These are phyloP conservation scores for Drosophila biarmipes DNA, from an alignment of 1,140 invertebrate genomes.

Conservation along the genomic window DNA sequence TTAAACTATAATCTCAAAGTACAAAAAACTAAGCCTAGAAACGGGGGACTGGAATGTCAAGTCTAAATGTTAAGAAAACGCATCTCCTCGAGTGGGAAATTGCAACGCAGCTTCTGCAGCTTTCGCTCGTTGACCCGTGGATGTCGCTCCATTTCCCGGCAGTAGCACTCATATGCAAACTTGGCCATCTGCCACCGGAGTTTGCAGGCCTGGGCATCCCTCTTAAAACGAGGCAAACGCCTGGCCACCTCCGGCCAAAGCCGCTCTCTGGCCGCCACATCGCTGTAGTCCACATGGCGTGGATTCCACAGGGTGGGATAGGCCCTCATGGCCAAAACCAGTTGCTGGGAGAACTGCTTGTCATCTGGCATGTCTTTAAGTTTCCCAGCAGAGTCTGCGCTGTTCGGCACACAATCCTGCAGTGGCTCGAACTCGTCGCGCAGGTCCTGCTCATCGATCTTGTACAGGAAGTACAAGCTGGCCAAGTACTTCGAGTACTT, in stretches of 20 bases:
- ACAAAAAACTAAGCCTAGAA: slow-evolving; percentile 9
- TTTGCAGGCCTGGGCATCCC: slow-evolving; percentile 66
- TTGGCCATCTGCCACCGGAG: slow-evolving; percentile 78
- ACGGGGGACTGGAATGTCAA: slow-evolving; percentile 7
- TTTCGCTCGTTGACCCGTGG: slow-evolving; percentile 58
- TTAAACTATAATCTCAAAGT: slow-evolving; percentile 27
- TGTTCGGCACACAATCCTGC: slow-evolving; percentile 53
- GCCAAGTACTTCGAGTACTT: slow-evolving; percentile 82
- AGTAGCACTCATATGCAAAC: slow-evolving; percentile 73
- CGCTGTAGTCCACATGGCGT: slow-evolving; percentile 64
- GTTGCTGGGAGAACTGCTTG: slow-evolving; percentile 68
- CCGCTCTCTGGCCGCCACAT: slow-evolving; percentile 64
- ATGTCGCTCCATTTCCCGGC: slow-evolving; percentile 60
- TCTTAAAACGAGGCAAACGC: slow-evolving; percentile 65
- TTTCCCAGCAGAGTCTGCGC: slow-evolving; percentile 16
- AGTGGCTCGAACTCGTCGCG: slow-evolving; percentile 73
- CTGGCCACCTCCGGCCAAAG: slow-evolving; percentile 68
- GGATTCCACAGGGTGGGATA: slow-evolving; percentile 76
- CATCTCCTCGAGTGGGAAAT: slow-evolving; percentile 79
- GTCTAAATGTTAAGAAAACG: slow-evolving; percentile 58
- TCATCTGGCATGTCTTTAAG: slow-evolving; percentile 77
- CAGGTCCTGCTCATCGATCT: slow-evolving; percentile 78
- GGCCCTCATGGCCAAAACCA: slow-evolving; percentile 56
- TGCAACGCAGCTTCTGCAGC: slow-evolving; percentile 61
- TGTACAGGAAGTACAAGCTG: slow-evolving; percentile 75